phyloP scores from a whole-genome alignment of 2,888 invertebrate species.

The Syrista parreyssii region DNA sequence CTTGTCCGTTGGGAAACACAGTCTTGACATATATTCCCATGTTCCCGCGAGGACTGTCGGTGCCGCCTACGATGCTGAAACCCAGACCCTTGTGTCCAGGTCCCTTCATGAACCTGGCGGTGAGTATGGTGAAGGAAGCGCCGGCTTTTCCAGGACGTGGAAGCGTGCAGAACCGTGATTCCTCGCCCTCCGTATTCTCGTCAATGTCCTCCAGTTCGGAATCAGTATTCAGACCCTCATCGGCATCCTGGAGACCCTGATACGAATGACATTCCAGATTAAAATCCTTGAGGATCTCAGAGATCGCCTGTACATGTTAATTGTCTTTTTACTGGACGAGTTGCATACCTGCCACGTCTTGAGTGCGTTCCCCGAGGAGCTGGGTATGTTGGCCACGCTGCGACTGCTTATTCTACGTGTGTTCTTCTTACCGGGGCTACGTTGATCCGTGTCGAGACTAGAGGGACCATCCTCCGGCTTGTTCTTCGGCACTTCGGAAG shows the following conservation, averaged over 20 bases:
- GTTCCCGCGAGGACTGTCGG: constrained; percentile 85
- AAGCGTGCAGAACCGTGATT: constrained; percentile 72
- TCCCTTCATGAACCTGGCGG: constrained; percentile 80
- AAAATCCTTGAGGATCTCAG: too few species aligned
- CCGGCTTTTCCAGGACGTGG: constrained; percentile 69
- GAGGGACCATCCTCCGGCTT: constrained; percentile 47
- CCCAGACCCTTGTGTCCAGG: constrained; percentile 87
- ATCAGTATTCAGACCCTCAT: constrained; percentile 59
- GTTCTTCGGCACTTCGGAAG: constrained; percentile 27
- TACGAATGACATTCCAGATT: not conserved
- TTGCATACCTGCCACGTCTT: constrained; percentile 53
- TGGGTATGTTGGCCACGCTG: constrained; percentile 57
- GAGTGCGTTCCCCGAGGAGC: constrained; percentile 40
- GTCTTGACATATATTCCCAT: constrained; percentile 92
- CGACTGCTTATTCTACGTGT: constrained; percentile 49
- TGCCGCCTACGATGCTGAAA: constrained; percentile 90
- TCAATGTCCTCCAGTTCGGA: constrained; percentile 65
- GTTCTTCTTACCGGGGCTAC: constrained; percentile 43
- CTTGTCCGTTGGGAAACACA: constrained; percentile 86
- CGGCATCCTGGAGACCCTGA: constrained; percentile 50
- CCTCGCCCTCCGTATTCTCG: constrained; percentile 68
- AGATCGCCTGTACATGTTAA: too few species aligned
- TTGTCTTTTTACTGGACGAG: too few species aligned
- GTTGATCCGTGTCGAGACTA: constrained; percentile 46
- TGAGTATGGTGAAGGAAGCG: constrained; percentile 69